Percentiles rank a stretch among this genome's conserved stretches.
Evolutionary conservation across 2,113 vertebrate species (phyloP).

Genomic region (Macaca fascicularis): T2T-MFA8v1.1 NC_088387.1:35798001-35798500

Average conservation of each 20-base stretch:
- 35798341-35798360: neutral
- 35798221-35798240: neutral
- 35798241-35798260: neutral
- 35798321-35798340: neutral
- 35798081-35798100: neutral
- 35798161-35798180: neutral
- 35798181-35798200: neutral
- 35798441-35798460: neutral
- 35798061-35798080: neutral
- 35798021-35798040: neutral
- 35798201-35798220: neutral
- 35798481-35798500: neutral
- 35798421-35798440: neutral
- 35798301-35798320: neutral
- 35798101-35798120: too few relatives aligned
- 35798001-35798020: neutral
- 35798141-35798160: neutral
- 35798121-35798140: neutral
- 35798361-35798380: neutral
- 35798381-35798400: neutral
- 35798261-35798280: neutral
- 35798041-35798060: neutral
- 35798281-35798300: neutral
- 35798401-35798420: neutral
- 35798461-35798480: neutral